Conservation (phyloP, 2,113 vertebrate species). For the Catharus bicknelli region DNA sequence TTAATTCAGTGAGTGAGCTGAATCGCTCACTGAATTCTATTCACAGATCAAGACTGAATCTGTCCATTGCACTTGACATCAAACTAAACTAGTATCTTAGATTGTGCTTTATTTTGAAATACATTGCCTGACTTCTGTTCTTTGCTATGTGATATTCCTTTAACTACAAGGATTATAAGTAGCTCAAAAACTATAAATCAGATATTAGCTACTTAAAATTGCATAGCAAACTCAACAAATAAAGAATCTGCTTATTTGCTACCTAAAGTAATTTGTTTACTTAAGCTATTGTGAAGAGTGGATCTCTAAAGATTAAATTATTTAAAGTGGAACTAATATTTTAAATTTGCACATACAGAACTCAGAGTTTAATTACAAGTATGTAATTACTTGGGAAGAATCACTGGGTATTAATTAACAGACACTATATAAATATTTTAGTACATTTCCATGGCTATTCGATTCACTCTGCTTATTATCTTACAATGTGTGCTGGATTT, state of each 20-base stretch:
- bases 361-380: neutral
- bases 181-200: neutral
- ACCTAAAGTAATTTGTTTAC: neutral
- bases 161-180: neutral
- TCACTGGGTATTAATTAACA: neutral
- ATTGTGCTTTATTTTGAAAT: neutral
- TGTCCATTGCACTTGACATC: neutral
- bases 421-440: neutral
- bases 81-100: neutral
- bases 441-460: neutral
- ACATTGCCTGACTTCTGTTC: neutral
- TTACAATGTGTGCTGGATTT: neutral
- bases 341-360: neutral
- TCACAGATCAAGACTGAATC: neutral
- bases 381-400: neutral
- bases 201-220: neutral
- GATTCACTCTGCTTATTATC: neutral
- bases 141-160: neutral
- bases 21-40: neutral
- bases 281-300: neutral
- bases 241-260: neutral
- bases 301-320: neutral
- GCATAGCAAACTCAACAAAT: neutral
- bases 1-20: neutral
- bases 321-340: neutral